Base-by-base conservation (phyloP, 2,797 vertebrate species). In the Rousettus madagascariensis region DNA sequence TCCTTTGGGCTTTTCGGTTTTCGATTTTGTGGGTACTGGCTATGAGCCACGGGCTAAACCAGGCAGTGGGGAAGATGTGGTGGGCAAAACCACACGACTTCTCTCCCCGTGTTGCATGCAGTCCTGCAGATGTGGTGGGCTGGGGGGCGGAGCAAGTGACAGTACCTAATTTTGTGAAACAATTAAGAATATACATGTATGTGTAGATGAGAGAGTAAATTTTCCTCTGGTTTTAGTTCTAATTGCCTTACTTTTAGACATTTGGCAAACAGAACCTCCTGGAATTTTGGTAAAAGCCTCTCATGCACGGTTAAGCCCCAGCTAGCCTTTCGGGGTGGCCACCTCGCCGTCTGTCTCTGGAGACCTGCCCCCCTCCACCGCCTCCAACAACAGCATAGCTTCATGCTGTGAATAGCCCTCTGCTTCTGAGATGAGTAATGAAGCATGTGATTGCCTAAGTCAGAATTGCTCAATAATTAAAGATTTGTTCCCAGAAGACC, bases 401-500 rank as follows among this genome's bases (percentile, higher is more conserved):
- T 97, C 96, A 96, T 98, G 98, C 98, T 98, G 96, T 30, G 49
- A 98, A 98, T 97, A 98, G 95, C 89, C 94, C 89, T 96, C 95
- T 96, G 97, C 97, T 97, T 97, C 97, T 94, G 96, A 63, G 36
- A 97, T 97, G 97, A 98, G 95, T 88, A 97, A 97, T 95, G 82
- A 96, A 97, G 96, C 96, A 94, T 89, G 17, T 19, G 97, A 94
- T 98, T 98, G 95, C 97, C 71, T 97, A 98, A 98, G 97, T 93
- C 85, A 97, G 93, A 95, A 95, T 98, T 98, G 97, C 98, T 98
- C 96, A 98, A 97, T 97, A 95, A 93, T 53, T 97, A 95, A 75
- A 98, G 97, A 96, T 95, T 84, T 95, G 96, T 98, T 98, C 97
- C 97, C 97, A 98, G 96, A 95, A 97, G 97, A 98, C 93, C 94